Percentiles rank a stretch among this genome's conserved stretches.
Conservation (phyloP, 2,797 vertebrate species). For the Sebastes elongatus region DNA sequence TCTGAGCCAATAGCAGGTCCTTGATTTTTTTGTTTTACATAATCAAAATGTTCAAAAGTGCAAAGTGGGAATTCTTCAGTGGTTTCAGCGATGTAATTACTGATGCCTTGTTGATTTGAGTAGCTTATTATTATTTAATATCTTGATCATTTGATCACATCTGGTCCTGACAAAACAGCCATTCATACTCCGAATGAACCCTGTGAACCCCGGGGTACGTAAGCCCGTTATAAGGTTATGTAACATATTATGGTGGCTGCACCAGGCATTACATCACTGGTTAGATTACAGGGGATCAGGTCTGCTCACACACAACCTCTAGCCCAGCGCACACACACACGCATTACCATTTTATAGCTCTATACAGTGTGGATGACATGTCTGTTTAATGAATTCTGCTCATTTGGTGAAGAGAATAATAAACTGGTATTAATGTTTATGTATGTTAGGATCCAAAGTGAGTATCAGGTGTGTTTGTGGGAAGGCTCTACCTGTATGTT, state of each 20-base stretch:
- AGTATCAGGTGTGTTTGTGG: constrained; percentile 3
- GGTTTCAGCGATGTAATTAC: not conserved
- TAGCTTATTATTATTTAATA: constrained; percentile 1
- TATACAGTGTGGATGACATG: constrained; percentile 20
- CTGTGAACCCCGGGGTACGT: constrained; percentile 56
- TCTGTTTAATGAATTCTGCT: constrained; percentile 18
- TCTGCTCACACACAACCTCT: constrained; percentile 56
- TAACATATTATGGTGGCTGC: constrained; percentile 71
- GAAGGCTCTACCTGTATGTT: constrained; percentile 17
- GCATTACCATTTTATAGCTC: constrained; percentile 24
- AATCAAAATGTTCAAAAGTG: not conserved
- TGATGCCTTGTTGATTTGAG: constrained; percentile 3
- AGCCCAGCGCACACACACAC: constrained; percentile 17
- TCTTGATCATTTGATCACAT: constrained; percentile 22
- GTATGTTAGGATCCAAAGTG: not conserved
- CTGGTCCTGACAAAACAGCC: constrained; percentile 42
- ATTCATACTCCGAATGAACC: constrained; percentile 60
- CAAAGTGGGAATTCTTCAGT: not conserved
- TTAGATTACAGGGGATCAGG: constrained; percentile 73
- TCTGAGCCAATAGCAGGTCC: not conserved
- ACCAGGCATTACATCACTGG: constrained; percentile 70
- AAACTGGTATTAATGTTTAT: constrained; percentile 12
- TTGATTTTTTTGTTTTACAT: not conserved
- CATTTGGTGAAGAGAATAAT: constrained; percentile 18
- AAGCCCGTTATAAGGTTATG: constrained; percentile 72